A percentile compares a stretch with the other conserved stretches of the same genome.
phyloP scores from a whole-genome alignment of 2,888 invertebrate species.

The Leucophora obtusa region DNA sequence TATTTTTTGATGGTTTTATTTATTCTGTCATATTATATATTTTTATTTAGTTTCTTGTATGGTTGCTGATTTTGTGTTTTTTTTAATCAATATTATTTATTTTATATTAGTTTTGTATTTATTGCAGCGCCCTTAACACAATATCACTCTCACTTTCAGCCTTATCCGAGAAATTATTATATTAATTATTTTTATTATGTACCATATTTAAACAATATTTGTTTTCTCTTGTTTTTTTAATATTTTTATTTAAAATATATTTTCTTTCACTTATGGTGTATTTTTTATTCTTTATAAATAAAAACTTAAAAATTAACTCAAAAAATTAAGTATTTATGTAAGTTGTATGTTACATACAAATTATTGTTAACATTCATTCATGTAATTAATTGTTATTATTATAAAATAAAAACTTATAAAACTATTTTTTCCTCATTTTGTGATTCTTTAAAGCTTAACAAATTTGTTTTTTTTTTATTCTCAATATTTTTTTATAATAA shows the following conservation, averaged over 20 bases:
- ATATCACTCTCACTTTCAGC: slow-evolving; percentile 79
- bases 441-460: slow-evolving; percentile 62
- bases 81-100: slow-evolving; percentile 46
- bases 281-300: slow-evolving; percentile 21
- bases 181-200: slow-evolving; percentile 46
- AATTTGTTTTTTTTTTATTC: slow-evolving; percentile 46
- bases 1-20: neutral
- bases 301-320: slow-evolving; percentile 68
- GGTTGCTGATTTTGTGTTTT: slow-evolving; percentile 44
- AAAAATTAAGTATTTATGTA: slow-evolving; percentile 63
- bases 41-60: slow-evolving; percentile 47
- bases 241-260: slow-evolving; percentile 41
- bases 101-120: slow-evolving; percentile 60
- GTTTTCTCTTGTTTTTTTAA: slow-evolving; percentile 9
- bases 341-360: slow-evolving; percentile 19
- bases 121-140: slow-evolving; percentile 77
- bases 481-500: slow-evolving; percentile 36
- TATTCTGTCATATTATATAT: slow-evolving; percentile 25
- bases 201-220: slow-evolving; percentile 62
- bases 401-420: slow-evolving; percentile 46
- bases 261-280: slow-evolving; percentile 9
- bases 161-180: slow-evolving; percentile 75
- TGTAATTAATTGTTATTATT: slow-evolving; percentile 26
- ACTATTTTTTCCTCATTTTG: slow-evolving; percentile 20
- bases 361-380: slow-evolving; percentile 50